Percentiles rank a stretch among this genome's conserved stretches.
phyloP scores from a whole-genome alignment of 2,888 invertebrate genomes.

The Macrosoma leucophasiata region DNA sequence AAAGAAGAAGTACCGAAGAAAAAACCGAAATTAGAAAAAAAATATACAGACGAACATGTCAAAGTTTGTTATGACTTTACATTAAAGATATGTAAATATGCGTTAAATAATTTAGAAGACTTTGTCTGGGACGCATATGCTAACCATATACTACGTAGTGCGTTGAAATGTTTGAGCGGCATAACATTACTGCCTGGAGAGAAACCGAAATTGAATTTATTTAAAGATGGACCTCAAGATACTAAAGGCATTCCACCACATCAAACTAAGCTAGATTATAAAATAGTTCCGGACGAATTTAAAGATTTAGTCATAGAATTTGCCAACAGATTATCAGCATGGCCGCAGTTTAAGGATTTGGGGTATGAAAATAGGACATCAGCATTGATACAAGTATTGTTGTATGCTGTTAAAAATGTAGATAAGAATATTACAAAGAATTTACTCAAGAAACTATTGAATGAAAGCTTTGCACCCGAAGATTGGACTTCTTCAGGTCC shows the following conservation, averaged over 20 bases:
- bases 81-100: conserved; percentile 82
- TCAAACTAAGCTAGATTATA: conserved; percentile 57
- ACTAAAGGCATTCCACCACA: conserved; percentile 55
- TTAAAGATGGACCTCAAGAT: conserved; percentile 38
- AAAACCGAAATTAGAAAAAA: conserved; percentile 38
- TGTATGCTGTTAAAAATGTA: conserved; percentile 77
- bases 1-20: conserved; percentile 45
- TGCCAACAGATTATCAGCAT: conserved; percentile 77
- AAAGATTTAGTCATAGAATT: conserved; percentile 78
- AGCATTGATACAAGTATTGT: conserved; percentile 80
- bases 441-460: conserved; percentile 77
- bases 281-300: conserved; percentile 75
- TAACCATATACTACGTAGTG: conserved; percentile 84
- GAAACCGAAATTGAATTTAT: conserved; percentile 57
- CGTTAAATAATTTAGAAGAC: conserved; percentile 89
- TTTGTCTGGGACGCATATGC: conserved; percentile 86
- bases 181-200: conserved; percentile 72
- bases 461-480: conserved; percentile 77
- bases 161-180: conserved; percentile 81
- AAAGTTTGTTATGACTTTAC: conserved; percentile 78
- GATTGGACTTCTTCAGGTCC: conserved; percentile 41
- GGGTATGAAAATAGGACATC: conserved; percentile 82
- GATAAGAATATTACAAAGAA: conserved; percentile 71
- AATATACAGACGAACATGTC: conserved; percentile 65
- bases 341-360: conserved; percentile 87